Base-by-base conservation (phyloP, 2,888 invertebrate genomes). In the Embidobia sp. region DNA sequence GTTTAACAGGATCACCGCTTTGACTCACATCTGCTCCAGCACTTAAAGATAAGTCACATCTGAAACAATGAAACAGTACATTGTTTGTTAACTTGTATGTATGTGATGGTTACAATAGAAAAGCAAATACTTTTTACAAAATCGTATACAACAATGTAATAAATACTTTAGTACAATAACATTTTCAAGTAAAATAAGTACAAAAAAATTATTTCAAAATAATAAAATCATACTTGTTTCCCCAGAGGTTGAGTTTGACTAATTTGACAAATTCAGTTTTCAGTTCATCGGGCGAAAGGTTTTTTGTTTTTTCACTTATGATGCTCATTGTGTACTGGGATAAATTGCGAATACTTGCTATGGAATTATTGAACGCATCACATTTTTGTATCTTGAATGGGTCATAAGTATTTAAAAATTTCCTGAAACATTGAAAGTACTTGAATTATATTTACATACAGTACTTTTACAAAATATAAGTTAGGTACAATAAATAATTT, bases 11-110 rank as follows among this genome's bases (percentile, higher is more conserved):
- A 87, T 93, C 90, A 0, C 88, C 88, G 0, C 85, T 89, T 77
- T 93, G 91, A 40, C 91, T 90, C 42, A 91, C 90, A 64, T 93
- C 92, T 33, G 93, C 92, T 57, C 97, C 97, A 27, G 92, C 91
- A 0, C 96, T 94, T 40, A 98, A 90, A 0, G 98, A 98, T 49
- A 99, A 90, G 90, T 99, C 99, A 86, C 96, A 96, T 86, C 96
- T 87, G 27, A 1, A 73, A n/a, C n/a, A n/a, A n/a, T n/a, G n/a
- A n/a, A n/a, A n/a, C n/a, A n/a, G n/a, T n/a, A n/a, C n/a, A n/a
- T n/a, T n/a, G n/a, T n/a, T n/a, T n/a, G n/a, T n/a, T n/a, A n/a
- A n/a, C n/a, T n/a, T n/a, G n/a, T n/a, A n/a, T n/a, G n/a, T n/a
- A n/a, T n/a, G n/a, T n/a, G n/a, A n/a, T n/a, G n/a, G n/a, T n/a